Base-by-base conservation (phyloP, 2,797 vertebrate species). In the Cercopithecus mitis region DNA sequence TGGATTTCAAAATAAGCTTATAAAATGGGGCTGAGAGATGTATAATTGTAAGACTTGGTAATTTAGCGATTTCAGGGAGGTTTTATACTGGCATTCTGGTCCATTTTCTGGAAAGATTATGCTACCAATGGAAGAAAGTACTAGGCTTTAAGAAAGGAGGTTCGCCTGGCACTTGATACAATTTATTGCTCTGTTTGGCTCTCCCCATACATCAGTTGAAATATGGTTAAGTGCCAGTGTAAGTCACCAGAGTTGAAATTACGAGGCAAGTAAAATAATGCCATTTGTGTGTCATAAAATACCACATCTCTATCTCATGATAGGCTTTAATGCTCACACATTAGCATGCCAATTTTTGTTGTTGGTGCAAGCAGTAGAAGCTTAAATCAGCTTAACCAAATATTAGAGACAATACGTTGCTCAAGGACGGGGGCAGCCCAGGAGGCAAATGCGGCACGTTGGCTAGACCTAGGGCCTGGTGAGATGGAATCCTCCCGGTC, bases 401-500 rank as follows among this genome's bases (percentile, higher is more conserved):
- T 76, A 43, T 33, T 43, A 4, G 36, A 64, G 92, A 36, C n/a
- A 7, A 2, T 3, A 41, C 19, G 7, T 4, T 43, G 61, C 47
- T 55, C 67, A 3, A 0, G 5, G 7, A 6, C 5, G 22, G 22
- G 55, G 47, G 25, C 22, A 1, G 0, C 4, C 15, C 12, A 22
- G 45, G 30, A 24, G 39, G 9, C 0, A 25, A 52, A 2, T 30
- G 8, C 0, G 22, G 41, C 0, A 11, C 2, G 2, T 10, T 30
- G 77, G 36, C 70, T 39, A 20, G 14, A 43, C 10, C 36, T 2
- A 0, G 57, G 52, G 11, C 20, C 33, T 25, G 20, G 1, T 4
- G 0, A 3, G n/a, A 3, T 5, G 1, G 0, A 2, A 1, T n/a
- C 27, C 25, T 10, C 9, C 1, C 15, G 22, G 33, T 33, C 10